Base-by-base conservation (phyloP, 1,140 invertebrate genomes). In the Drosophila pseudoobscura region DNA sequence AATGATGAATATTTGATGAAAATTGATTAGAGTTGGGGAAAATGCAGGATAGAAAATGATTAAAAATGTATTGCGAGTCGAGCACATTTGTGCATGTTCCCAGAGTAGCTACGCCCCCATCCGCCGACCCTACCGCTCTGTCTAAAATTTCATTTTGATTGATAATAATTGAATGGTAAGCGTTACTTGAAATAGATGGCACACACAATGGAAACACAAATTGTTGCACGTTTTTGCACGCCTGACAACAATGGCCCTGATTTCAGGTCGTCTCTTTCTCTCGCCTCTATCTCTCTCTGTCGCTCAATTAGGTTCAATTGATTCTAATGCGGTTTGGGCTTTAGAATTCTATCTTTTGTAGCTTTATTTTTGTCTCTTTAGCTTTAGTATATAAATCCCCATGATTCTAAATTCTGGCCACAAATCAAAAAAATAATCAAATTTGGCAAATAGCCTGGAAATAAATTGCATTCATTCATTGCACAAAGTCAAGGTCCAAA, bases 281-380 rank as follows among this genome's bases (percentile, higher is more conserved):
- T 17, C 39, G 17, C 17, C 17, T 31, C 11, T 39, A 7, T 31
- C 15, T 31, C 17, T 31, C 9, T 45, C 51, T 57, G 51, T 26
- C 43, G 29, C 82, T 74, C 64, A 85, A 85, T 85, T 85, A 68
- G 69, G 52, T 78, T 78, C 78, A 85, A 85, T 85, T 85, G 74
- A 65, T 75, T 70, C 73, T 70, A 74, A 77, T 46, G 74, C 51
- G 31, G 35, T 50, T 59, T 50, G 41, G 7, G 70, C 13, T 55
- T 47, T 41, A 4, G 51, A 69, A 68, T 49, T 35, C 17, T 45
- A 51, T 17, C 35, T 54, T 58, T 64, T 75, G 53, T 57, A 24
- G 24, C 46, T 75, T 72, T 29, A 17, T 22, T 70, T 56, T n/a
- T 35, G 51, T 71, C n/a, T 58, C 7, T 6, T 39, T 51, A 0